Conservation (phyloP, 2,888 invertebrate species). For the Apoderus coryli region DNA sequence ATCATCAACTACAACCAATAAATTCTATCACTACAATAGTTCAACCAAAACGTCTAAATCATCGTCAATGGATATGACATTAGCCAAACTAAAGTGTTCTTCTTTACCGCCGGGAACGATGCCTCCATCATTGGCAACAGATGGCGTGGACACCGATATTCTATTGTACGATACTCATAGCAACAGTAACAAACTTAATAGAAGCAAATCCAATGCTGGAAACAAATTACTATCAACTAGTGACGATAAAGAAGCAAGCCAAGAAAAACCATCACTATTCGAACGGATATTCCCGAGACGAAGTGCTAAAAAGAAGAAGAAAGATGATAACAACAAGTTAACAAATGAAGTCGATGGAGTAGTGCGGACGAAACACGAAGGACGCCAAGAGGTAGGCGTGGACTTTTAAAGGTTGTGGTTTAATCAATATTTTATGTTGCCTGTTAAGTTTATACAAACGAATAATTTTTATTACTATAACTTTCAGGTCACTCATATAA, state of each 20-base stretch:
- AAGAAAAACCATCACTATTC: constrained; percentile 46
- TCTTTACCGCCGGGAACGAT: constrained; percentile 49
- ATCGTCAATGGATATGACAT: too few relatives aligned
- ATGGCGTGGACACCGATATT: too few relatives aligned
- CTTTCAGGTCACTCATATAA: too few relatives aligned
- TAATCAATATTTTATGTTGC: too few relatives aligned
- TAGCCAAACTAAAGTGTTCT: constrained; percentile 48
- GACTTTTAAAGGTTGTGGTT: too few relatives aligned
- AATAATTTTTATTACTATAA: too few relatives aligned
- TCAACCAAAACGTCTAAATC: too few relatives aligned
- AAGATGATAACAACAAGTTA: constrained; percentile 31
- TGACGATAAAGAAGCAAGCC: constrained; percentile 30
- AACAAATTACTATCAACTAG: constrained; percentile 24
- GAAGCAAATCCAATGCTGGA: constrained; percentile 32
- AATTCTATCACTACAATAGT: too few relatives aligned
- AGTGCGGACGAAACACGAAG: constrained; percentile 2
- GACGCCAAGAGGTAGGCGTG: background rate
- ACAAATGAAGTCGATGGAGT: too few relatives aligned
- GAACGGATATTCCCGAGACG: constrained; percentile 52
- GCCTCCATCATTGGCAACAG: constrained; percentile 34
- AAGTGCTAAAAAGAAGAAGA: constrained; percentile 56
- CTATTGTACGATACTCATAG: too few relatives aligned
- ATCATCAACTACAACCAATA: too few relatives aligned
- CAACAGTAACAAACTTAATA: constrained; percentile 41
- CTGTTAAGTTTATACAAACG: too few relatives aligned